These are phyloP conservation scores for Oreochromis niloticus DNA, from an alignment of 2,113 vertebrate species.

Conservation along the genomic window DNA sequence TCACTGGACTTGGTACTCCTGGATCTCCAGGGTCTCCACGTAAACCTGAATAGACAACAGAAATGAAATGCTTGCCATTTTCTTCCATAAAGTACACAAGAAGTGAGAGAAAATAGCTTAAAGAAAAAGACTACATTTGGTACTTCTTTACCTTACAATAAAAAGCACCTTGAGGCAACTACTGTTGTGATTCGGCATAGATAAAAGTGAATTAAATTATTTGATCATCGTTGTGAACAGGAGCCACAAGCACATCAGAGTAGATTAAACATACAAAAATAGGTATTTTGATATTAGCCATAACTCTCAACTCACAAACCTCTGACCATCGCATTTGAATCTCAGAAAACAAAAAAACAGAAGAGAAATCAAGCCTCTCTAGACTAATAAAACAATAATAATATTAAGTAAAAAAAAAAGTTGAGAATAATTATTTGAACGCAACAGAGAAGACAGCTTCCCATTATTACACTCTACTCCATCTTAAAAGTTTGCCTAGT, in stretches of 20 bases:
- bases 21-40: neutral
- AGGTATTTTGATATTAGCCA: neutral
- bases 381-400: no score
- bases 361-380: no score
- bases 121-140: neutral
- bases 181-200: neutral
- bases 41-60: slow-evolving; percentile 8
- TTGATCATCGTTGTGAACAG: neutral
- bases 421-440: no score
- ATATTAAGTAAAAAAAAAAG: no score
- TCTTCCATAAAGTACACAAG: neutral
- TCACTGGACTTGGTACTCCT: neutral
- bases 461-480: no score
- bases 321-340: no score
- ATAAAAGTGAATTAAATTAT: neutral
- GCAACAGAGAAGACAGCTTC: no score
- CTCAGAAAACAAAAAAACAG: no score
- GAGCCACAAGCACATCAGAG: neutral
- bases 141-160: neutral
- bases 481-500: no score
- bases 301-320: no score
- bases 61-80: neutral
- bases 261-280: neutral
- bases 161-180: neutral
- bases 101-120: neutral